Evolutionary conservation across 2,888 invertebrate genomes (phyloP).

Genomic region (Chydorus sphaericus): DNA sequence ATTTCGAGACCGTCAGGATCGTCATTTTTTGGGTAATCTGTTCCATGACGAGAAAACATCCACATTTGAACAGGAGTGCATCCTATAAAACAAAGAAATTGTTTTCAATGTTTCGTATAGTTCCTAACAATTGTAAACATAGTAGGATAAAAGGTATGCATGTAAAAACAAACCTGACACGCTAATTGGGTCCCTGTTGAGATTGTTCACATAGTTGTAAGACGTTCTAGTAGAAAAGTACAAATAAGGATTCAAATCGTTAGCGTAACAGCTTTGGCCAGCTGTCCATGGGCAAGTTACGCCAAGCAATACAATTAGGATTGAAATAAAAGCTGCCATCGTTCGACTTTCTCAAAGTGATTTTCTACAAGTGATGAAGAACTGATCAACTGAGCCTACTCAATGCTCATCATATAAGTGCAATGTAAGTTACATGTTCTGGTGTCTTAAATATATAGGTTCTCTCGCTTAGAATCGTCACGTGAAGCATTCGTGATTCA

Average conservation of each 20-base stretch:
- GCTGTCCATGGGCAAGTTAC: too few relatives aligned
- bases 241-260: constrained; percentile 47
- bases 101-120: not conserved
- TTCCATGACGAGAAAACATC: constrained; percentile 37
- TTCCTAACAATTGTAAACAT: not conserved
- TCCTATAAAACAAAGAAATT: constrained; percentile 41
- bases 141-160: not conserved
- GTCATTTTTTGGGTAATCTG: constrained; percentile 43
- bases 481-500: too few relatives aligned
- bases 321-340: too few relatives aligned
- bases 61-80: constrained; percentile 57
- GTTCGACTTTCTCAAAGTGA: too few relatives aligned
- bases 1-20: not conserved
- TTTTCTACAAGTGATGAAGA: too few relatives aligned
- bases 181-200: constrained; percentile 40
- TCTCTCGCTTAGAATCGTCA: too few relatives aligned
- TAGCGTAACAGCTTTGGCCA: constrained; percentile 45
- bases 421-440: too few relatives aligned
- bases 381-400: too few relatives aligned
- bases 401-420: too few relatives aligned
- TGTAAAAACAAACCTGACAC: not conserved
- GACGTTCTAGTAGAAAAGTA: constrained; percentile 59
- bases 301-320: too few relatives aligned
- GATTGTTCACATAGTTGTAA: constrained; percentile 50
- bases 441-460: too few relatives aligned